Evolutionary conservation across 2,113 vertebrate genomes (phyloP).

Genomic region (Chionodraco myersi): DNA sequence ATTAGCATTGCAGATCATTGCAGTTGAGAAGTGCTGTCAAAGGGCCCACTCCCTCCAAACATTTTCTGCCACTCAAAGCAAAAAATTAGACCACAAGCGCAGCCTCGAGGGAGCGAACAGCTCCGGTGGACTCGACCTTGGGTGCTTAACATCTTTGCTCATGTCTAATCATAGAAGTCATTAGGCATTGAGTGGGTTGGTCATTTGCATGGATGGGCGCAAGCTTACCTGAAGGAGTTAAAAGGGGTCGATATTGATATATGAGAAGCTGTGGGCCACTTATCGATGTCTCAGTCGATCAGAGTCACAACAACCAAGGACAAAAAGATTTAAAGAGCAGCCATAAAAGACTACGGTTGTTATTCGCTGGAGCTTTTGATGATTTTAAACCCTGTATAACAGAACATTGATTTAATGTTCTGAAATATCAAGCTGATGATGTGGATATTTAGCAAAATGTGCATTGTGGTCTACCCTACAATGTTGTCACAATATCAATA

Average conservation of each 20-base stretch:
- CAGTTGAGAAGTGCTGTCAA: constrained; percentile 38
- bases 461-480: too few species aligned
- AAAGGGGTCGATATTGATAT: constrained; percentile 46
- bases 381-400: too few species aligned
- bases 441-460: too few species aligned
- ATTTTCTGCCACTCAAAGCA: constrained; percentile 53
- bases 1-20: constrained; percentile 75
- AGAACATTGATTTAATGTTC: too few species aligned
- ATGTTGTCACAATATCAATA: too few species aligned
- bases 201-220: constrained; percentile 12
- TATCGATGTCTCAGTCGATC: constrained; percentile 28
- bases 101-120: constrained; percentile 27
- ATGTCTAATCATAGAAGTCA: constrained; percentile 59
- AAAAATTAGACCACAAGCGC: constrained; percentile 32
- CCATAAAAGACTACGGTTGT: not conserved
- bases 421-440: too few species aligned
- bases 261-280: constrained; percentile 5
- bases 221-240: constrained; percentile 49
- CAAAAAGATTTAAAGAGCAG: constrained; percentile 15
- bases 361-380: too few species aligned
- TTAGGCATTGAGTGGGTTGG: constrained; percentile 19
- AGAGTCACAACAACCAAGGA: constrained; percentile 17
- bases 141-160: constrained; percentile 16
- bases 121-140: constrained; percentile 18
- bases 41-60: not conserved